Base-by-base conservation (phyloP, 2,888 invertebrate genomes). In the Mantis religiosa region DNA sequence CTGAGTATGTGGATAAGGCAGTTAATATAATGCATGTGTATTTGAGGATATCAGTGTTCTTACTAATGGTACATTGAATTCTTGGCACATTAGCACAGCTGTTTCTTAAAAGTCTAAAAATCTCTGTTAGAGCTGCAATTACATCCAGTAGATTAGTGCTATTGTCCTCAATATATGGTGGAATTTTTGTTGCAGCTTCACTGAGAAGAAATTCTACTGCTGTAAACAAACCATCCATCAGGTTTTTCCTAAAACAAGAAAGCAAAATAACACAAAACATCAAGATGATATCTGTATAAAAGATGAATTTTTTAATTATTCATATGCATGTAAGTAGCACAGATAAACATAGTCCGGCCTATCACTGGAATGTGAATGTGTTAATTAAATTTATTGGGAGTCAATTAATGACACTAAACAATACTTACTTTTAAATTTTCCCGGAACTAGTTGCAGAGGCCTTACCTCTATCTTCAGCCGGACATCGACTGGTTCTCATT, bases 1-100 rank as follows among this genome's bases (percentile, higher is more conserved):
- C 94, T 90, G 93, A 93, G 2, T 93, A 89, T n/a, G 93, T 93
- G 87, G 94, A 93, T 91, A 94, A 93, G 90, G 93, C 94, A 3
- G 93, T 93, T 7, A 94, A 94, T 90, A 94, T 91, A n/a, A 93
- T 93, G 0, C 94, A 92, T 93, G 94, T 94, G 14, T 94, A 93
- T 83, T 94, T 94, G 20, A 95, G 91, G 89, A 94, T 94, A 28
- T 94, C 93, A 12, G 94, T 93, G 91, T 94, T 94, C 91, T 94
- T 94, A 1, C 94, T 93, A 41, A 95, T 94, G 91, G 94, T 94
- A 3, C 94, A 94, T 91, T 95, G 95, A 93, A 94, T 94, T 91
- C 94, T 94, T 27, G 94, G 93, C 89, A 94, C 94, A 0, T 94
- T 94, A 0, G 94, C 94, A 1, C 94, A 94, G 91, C 94, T 94